These are phyloP conservation scores for Pardalotus punctatus DNA, from an alignment of 2,113 vertebrate genomes.

Conservation along the genomic window DNA sequence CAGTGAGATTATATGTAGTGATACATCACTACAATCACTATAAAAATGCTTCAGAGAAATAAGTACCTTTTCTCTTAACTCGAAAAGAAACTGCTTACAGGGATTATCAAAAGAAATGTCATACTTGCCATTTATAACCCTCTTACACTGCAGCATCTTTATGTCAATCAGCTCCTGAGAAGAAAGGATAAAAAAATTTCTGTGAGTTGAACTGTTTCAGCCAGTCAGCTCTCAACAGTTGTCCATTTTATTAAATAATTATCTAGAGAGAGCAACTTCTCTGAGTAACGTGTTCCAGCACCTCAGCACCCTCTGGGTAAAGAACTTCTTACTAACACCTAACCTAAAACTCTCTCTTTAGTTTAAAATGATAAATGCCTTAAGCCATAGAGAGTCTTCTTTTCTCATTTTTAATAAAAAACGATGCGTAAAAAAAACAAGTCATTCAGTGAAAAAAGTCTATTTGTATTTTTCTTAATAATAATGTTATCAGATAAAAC, in stretches of 20 bases:
- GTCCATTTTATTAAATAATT: neutral
- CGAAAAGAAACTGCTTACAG: neutral
- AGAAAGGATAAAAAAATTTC: constrained; percentile 11
- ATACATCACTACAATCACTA: neutral
- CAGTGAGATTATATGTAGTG: neutral
- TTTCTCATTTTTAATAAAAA: neutral
- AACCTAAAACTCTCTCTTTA: neutral
- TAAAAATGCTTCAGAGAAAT: neutral
- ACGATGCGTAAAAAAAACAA: neutral
- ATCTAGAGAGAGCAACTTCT: neutral
- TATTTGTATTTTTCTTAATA: neutral
- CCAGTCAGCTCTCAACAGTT: neutral
- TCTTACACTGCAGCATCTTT: constrained; percentile 91
- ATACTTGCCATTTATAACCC: constrained; percentile 87
- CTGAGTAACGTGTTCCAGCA: neutral
- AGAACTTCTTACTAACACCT: neutral
- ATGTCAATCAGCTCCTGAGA: constrained; percentile 93
- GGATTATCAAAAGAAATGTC: neutral
- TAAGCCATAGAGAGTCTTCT: neutral
- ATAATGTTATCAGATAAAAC: rapidly evolving
- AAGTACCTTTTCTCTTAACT: neutral
- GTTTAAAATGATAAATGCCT: neutral
- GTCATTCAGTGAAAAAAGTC: neutral
- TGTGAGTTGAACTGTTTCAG: neutral
- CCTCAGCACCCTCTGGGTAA: neutral